Evolutionary conservation across 2,113 vertebrate genomes (phyloP).

Genomic region (Corythornis madagascariensis): DNA sequence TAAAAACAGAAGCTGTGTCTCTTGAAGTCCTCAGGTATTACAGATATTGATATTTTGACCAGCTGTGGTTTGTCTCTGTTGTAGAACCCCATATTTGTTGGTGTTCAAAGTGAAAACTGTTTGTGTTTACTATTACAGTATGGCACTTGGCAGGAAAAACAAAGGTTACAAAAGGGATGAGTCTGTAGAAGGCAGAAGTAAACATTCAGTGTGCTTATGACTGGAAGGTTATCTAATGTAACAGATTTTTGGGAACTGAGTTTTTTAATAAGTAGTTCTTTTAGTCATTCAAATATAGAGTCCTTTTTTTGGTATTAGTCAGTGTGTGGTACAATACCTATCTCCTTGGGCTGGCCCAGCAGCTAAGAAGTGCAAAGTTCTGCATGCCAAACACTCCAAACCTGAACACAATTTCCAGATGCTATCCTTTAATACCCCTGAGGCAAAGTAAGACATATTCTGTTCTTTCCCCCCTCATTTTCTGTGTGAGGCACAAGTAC

Average conservation of each 20-base stretch:
- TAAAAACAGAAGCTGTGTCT: background rate
- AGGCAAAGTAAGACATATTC: background rate
- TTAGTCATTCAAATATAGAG: background rate
- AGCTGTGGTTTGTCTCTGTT: background rate
- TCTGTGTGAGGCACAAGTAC: conserved; percentile 22
- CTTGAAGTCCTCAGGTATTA: background rate
- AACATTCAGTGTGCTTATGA: background rate
- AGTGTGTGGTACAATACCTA: background rate
- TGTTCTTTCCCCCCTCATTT: conserved; percentile 18
- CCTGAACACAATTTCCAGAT: background rate
- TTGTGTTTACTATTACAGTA: background rate
- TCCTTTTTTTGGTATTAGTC: background rate
- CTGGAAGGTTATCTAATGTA: background rate
- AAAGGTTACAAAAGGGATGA: background rate
- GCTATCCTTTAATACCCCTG: background rate
- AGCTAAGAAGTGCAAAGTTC: background rate
- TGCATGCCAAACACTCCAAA: background rate
- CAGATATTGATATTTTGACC: background rate
- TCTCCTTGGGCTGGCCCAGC: background rate
- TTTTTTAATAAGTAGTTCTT: conserved; percentile 17
- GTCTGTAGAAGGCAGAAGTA: background rate
- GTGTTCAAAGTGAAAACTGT: background rate
- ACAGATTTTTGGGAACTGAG: background rate
- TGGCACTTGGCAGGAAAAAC: background rate
- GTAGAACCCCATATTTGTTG: background rate